phyloP scores from a whole-genome alignment of 2,113 vertebrate genomes.

The Psettodes erumei region DNA sequence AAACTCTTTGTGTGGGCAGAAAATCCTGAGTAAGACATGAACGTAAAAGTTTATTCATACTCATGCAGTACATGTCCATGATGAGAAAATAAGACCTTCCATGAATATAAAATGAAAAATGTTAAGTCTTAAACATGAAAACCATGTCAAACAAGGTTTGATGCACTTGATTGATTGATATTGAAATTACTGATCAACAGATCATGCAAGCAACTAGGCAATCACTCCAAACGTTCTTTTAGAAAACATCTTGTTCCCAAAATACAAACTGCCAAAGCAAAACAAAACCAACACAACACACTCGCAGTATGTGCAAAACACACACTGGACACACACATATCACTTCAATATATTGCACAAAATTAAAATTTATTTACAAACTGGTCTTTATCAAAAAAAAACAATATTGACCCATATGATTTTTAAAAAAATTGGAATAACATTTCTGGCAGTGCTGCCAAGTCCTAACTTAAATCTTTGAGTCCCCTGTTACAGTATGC shows the following conservation, averaged over 20 bases:
- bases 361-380: too few species aligned
- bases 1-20: slow-evolving; percentile 6
- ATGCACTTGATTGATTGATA: too few species aligned
- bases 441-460: too few species aligned
- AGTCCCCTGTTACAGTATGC: not conserved
- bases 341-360: not conserved
- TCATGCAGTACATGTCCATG: not conserved
- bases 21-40: not conserved
- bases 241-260: not conserved
- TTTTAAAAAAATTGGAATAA: too few species aligned
- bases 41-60: not conserved
- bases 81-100: not conserved
- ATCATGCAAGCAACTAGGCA: not conserved
- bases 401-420: too few species aligned
- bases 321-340: not conserved
- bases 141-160: not conserved
- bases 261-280: too few species aligned
- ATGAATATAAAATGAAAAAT: not conserved
- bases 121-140: not conserved
- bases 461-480: not conserved
- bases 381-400: too few species aligned
- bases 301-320: not conserved
- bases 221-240: not conserved
- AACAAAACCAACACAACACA: too few species aligned
- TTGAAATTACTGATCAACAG: not conserved